phyloP scores from a whole-genome alignment of 2,113 vertebrate species.

The Lagopus leucura region DNA sequence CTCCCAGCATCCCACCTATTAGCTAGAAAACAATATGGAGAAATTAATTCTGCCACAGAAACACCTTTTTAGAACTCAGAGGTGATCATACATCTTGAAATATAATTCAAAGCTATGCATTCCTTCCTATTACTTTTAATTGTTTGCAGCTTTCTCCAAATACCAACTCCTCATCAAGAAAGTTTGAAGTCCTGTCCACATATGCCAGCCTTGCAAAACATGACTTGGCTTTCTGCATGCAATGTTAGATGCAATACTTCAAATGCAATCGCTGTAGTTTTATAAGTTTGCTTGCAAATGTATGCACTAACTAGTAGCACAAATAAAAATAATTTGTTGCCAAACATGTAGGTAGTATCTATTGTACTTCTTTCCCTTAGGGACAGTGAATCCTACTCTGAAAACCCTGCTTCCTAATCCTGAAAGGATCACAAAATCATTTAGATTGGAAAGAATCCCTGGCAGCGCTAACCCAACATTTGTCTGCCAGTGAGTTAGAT shows the following conservation, averaged over 20 bases:
- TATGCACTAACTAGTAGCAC: neutral
- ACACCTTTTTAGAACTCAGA: neutral
- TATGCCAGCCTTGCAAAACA: slow-evolving; percentile 17
- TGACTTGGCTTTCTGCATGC: neutral
- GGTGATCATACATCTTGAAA: neutral
- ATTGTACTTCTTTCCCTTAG: neutral
- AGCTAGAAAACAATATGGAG: neutral
- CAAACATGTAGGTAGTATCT: neutral
- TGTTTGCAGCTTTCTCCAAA: neutral
- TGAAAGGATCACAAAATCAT: neutral
- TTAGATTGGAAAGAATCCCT: neutral
- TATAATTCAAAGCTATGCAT: neutral
- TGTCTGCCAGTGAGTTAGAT: neutral
- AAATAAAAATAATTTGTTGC: neutral
- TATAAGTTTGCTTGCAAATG: neutral
- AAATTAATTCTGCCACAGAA: neutral
- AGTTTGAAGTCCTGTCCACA: neutral
- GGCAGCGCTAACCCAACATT: neutral
- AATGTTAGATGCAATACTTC: neutral
- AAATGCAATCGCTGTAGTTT: neutral
- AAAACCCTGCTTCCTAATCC: neutral
- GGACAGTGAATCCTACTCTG: neutral
- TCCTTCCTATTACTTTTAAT: neutral
- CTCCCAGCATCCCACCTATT: neutral
- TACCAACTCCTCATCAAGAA: neutral